These are phyloP conservation scores for Dasyurus viverrinus DNA, from an alignment of 2,113 vertebrate species.

Conservation along the genomic window DNA sequence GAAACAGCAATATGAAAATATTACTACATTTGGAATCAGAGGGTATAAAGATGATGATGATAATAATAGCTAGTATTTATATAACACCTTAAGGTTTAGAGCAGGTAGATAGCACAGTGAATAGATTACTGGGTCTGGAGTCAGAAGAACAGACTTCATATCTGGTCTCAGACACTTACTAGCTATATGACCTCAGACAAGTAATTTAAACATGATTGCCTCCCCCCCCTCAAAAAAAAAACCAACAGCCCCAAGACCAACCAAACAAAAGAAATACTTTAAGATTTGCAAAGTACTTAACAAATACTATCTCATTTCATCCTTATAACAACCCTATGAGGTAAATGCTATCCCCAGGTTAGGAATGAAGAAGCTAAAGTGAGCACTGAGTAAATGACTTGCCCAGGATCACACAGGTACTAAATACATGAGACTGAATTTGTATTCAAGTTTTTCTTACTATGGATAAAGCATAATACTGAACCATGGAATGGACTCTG, in stretches of 20 bases:
- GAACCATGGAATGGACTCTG: not conserved
- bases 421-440: not conserved
- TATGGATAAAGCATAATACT: not conserved
- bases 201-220: not conserved
- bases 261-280: not conserved
- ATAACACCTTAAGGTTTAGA: not conserved
- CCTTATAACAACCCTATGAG: not conserved
- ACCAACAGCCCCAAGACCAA: not conserved
- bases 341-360: not conserved
- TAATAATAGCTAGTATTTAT: not conserved
- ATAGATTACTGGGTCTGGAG: no score
- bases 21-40: not conserved
- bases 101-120: not conserved
- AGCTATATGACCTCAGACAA: not conserved
- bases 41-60: not conserved
- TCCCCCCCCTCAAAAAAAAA: no score
- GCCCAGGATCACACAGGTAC: no score
- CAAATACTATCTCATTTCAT: not conserved
- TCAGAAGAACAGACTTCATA: not conserved
- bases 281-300: not conserved
- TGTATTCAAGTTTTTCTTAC: not conserved
- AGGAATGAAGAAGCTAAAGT: not conserved
- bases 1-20: constrained; percentile 38
- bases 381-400: no score
- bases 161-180: not conserved